Conservation (phyloP, 2,797 vertebrate species). For the Astyanax mexicanus region DNA sequence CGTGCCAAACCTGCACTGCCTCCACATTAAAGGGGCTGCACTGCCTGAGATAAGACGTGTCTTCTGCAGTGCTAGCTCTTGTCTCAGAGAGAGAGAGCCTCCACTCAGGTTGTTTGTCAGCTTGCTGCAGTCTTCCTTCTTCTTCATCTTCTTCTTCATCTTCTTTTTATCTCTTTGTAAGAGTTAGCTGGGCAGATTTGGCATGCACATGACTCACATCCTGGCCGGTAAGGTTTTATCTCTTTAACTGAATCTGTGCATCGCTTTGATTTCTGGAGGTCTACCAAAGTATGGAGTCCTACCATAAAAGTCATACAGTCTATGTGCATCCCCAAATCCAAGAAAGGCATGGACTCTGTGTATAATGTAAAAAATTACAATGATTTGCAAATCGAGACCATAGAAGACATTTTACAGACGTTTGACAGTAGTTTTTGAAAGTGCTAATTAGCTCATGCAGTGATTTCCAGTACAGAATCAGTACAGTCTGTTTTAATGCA, state of each 20-base stretch:
- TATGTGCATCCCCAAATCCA: too few relatives aligned
- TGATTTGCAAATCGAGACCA: too few relatives aligned
- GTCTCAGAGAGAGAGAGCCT: slow-evolving; percentile 35
- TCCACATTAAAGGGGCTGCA: slow-evolving; percentile 36
- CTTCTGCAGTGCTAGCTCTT: slow-evolving; percentile 42
- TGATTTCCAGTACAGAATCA: too few relatives aligned
- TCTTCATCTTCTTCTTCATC: slow-evolving; percentile 1
- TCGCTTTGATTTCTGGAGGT: slow-evolving; percentile 52
- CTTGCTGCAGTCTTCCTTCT: slow-evolving; percentile 36
- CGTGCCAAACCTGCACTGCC: slow-evolving; percentile 27
- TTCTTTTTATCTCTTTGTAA: slow-evolving; percentile 23
- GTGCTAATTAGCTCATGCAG: too few relatives aligned
- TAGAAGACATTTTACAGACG: too few relatives aligned
- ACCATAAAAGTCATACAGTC: not conserved
- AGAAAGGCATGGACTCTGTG: too few relatives aligned
- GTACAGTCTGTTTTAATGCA: too few relatives aligned
- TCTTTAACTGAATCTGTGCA: slow-evolving; percentile 45
- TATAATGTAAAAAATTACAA: too few relatives aligned
- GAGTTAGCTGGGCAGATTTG: slow-evolving; percentile 41
- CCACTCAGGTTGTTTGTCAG: slow-evolving; percentile 47
- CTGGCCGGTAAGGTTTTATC: slow-evolving; percentile 50
- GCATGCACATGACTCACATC: slow-evolving; percentile 59
- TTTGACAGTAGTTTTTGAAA: too few relatives aligned
- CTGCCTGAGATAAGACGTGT: slow-evolving; percentile 38
- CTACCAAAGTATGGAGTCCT: slow-evolving; percentile 12